A percentile compares a stretch with the other conserved stretches of the same genome.
Evolutionary conservation across 2,113 vertebrate genomes (phyloP).

Genomic region (Vidua macroura): DNA sequence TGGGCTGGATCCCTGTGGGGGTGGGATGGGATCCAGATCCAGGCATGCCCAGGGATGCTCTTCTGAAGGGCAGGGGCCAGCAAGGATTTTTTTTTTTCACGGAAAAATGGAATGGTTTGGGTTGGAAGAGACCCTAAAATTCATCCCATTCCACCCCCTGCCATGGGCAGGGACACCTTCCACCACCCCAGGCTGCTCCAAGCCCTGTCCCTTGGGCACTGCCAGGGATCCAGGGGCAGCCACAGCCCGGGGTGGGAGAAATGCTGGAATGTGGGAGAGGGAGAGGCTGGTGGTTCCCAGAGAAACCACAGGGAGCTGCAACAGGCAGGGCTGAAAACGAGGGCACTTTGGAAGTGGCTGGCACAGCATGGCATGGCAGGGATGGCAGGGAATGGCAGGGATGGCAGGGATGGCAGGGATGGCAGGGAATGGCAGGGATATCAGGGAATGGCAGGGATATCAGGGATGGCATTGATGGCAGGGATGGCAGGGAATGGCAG

Average conservation of each 20-base stretch:
- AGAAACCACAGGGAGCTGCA: fast-evolving
- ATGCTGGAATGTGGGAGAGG: not conserved
- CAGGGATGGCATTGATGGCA: too few relatives aligned
- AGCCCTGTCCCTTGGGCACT: not conserved
- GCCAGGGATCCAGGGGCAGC: not conserved
- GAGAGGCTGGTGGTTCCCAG: fast-evolving
- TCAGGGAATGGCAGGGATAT: not conserved
- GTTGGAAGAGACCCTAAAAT: not conserved
- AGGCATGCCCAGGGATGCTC: too few relatives aligned
- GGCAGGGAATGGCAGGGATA: not conserved
- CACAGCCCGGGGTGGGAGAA: not conserved
- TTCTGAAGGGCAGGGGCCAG: not conserved
- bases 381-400: not conserved
- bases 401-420: not conserved
- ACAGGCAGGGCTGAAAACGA: fast-evolving
- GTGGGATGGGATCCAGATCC: not conserved
- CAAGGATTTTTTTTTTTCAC: too few relatives aligned
- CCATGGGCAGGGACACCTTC: not conserved
- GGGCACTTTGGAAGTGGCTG: not conserved
- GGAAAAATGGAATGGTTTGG: not conserved
- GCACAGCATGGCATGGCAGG: not conserved
- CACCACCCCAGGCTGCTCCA: not conserved
- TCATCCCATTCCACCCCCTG: not conserved
- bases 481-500: too few relatives aligned
- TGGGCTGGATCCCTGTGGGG: not conserved